These are phyloP conservation scores for Acanthisitta chloris DNA, from an alignment of 2,113 vertebrate genomes.

Conservation along the genomic window DNA sequence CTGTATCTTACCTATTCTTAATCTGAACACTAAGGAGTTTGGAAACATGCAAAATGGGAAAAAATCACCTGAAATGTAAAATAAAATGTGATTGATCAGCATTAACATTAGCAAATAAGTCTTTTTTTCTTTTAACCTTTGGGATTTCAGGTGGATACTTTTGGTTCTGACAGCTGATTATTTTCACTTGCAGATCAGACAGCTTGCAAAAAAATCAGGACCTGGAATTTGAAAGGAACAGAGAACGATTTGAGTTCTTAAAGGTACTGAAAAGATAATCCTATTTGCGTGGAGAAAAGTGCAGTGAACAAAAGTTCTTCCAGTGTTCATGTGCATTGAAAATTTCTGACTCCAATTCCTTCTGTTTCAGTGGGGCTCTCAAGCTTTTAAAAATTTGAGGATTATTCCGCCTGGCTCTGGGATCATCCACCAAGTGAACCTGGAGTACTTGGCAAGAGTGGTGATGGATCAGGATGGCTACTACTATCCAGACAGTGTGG, in stretches of 20 bases:
- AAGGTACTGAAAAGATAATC: conserved; percentile 78
- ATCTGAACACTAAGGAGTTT: not conserved
- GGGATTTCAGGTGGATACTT: not conserved
- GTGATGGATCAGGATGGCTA: conserved; percentile 88
- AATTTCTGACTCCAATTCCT: not conserved
- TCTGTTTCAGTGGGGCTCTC: conserved; percentile 90
- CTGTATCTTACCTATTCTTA: not conserved
- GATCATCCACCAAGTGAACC: conserved; percentile 96
- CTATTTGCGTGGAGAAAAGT: not conserved
- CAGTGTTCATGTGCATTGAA: not conserved
- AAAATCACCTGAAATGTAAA: not conserved
- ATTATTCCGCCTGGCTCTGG: conserved; percentile 97
- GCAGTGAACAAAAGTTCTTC: not conserved
- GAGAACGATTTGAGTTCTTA: conserved; percentile 95
- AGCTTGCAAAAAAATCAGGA: conserved; percentile 97
- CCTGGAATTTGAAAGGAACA: conserved; percentile 96
- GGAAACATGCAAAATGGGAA: not conserved
- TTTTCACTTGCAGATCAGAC: conserved; percentile 79
- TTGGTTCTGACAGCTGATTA: not conserved
- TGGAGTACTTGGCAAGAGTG: conserved; percentile 94
- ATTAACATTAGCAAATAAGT: not conserved
- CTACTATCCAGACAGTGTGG: conserved; percentile 94
- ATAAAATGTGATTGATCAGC: not conserved
- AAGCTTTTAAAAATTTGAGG: conserved; percentile 92
- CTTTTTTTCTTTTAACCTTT: not conserved